These are phyloP conservation scores for Labroides dimidiatus DNA, from an alignment of 2,797 vertebrate species.

Conservation along the genomic window DNA sequence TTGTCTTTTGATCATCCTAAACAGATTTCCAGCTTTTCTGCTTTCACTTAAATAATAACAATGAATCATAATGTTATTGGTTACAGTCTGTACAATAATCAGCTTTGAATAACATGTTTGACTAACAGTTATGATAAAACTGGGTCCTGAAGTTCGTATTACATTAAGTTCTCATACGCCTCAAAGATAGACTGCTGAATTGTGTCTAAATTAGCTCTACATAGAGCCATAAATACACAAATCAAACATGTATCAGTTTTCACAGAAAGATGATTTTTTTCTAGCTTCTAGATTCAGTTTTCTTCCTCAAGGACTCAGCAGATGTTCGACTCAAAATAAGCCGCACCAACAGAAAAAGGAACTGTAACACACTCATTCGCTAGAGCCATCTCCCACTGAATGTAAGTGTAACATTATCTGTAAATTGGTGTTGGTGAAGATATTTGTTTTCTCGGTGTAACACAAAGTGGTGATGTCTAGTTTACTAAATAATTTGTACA, in stretches of 20 bases:
- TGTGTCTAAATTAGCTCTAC: too few species aligned
- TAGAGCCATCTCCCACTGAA: slow-evolving; percentile 33
- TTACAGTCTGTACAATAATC: too few species aligned
- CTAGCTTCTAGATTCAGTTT: too few species aligned
- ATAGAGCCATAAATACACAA: too few species aligned
- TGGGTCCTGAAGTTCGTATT: too few species aligned
- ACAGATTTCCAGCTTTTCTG: neutral
- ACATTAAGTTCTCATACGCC: too few species aligned
- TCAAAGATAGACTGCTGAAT: too few species aligned
- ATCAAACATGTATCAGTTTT: too few species aligned
- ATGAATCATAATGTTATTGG: too few species aligned
- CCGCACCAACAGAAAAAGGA: slow-evolving; percentile 1
- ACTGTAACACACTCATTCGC: neutral
- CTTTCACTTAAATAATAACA: neutral
- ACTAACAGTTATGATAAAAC: too few species aligned
- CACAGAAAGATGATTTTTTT: too few species aligned
- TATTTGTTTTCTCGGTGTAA: slow-evolving; percentile 22
- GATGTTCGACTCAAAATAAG: slow-evolving; percentile 2
- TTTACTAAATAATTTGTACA: slow-evolving; percentile 40
- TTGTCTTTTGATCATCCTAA: slow-evolving; percentile 1
- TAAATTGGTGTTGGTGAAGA: slow-evolving; percentile 43
- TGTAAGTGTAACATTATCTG: slow-evolving; percentile 45
- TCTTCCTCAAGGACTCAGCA: neutral
- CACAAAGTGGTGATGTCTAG: slow-evolving; percentile 39
- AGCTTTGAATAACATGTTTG: too few species aligned